Conservation (phyloP, 2,113 vertebrate genomes). For the Condylura cristata region DNA sequence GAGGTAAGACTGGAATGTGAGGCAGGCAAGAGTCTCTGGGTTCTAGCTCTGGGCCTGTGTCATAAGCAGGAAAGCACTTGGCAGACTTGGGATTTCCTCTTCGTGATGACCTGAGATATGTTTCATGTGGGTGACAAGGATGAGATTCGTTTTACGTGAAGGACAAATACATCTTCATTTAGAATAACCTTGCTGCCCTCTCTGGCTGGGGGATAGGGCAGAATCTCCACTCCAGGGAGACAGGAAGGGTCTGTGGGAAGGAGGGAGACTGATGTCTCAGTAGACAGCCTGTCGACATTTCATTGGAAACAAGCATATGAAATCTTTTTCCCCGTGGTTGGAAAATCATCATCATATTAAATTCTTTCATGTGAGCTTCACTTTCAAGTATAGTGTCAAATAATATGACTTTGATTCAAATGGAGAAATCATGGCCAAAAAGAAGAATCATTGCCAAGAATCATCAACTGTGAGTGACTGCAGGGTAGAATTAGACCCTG, state of each 20-base stretch:
- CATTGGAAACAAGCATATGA: not conserved
- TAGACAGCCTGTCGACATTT: not conserved
- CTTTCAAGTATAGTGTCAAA: not conserved
- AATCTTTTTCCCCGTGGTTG: not conserved
- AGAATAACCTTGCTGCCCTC: not conserved
- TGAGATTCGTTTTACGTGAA: not conserved
- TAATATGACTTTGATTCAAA: conserved; percentile 6
- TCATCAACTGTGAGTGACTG: not conserved
- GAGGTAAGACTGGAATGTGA: not conserved
- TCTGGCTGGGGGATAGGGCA: not conserved
- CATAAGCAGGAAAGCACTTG: conserved; percentile 38
- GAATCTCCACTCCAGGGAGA: not conserved
- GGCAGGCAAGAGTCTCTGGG: not conserved
- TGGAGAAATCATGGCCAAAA: not conserved
- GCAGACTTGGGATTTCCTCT: conserved; percentile 63
- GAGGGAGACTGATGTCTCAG: not conserved
- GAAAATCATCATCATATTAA: conserved; percentile 6
- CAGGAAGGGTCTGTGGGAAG: not conserved
- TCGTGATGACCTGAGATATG: not conserved
- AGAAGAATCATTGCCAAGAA: not conserved
- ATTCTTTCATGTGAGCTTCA: not conserved
- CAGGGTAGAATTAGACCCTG: not conserved
- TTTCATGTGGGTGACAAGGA: conserved; percentile 46
- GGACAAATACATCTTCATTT: conserved; percentile 24
- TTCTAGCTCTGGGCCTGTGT: not conserved